These are phyloP conservation scores for Melanerpes formicivorus DNA, from an alignment of 2,113 vertebrate genomes.

Conservation along the genomic window DNA sequence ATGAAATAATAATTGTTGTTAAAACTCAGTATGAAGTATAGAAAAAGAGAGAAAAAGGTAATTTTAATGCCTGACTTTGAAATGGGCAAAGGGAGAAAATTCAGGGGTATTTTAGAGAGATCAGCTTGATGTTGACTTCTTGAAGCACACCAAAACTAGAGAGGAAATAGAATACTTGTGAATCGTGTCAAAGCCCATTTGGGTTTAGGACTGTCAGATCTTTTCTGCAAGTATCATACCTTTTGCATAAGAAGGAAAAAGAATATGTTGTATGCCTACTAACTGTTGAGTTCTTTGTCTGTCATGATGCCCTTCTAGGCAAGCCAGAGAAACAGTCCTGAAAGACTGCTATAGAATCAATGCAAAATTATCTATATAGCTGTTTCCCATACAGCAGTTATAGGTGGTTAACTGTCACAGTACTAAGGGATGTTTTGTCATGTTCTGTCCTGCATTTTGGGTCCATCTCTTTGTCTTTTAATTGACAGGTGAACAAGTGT, in stretches of 20 bases:
- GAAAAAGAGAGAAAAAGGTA: not conserved
- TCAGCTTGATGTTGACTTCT: not conserved
- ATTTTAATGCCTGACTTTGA: not conserved
- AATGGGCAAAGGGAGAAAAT: not conserved
- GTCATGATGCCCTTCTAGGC: not conserved
- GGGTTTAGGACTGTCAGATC: not conserved
- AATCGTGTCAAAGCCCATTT: not conserved
- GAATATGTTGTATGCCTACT: not conserved
- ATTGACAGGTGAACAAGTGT: not conserved
- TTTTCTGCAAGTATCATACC: not conserved
- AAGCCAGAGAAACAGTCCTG: not conserved
- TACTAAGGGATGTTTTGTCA: not conserved
- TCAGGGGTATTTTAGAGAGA: not conserved
- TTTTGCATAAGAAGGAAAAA: not conserved
- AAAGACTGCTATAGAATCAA: not conserved
- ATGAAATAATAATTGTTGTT: not conserved
- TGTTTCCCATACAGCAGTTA: not conserved
- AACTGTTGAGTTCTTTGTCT: not conserved
- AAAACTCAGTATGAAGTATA: not conserved
- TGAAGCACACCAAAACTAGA: not conserved
- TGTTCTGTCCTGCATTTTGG: not conserved
- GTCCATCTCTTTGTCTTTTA: not conserved
- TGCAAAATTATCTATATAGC: not conserved
- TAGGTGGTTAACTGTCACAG: not conserved
- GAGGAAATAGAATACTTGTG: not conserved